A percentile compares a stretch with the other conserved stretches of the same genome.
phyloP scores from a whole-genome alignment of 2,113 vertebrate species.

The Otocyon megalotis region DNA sequence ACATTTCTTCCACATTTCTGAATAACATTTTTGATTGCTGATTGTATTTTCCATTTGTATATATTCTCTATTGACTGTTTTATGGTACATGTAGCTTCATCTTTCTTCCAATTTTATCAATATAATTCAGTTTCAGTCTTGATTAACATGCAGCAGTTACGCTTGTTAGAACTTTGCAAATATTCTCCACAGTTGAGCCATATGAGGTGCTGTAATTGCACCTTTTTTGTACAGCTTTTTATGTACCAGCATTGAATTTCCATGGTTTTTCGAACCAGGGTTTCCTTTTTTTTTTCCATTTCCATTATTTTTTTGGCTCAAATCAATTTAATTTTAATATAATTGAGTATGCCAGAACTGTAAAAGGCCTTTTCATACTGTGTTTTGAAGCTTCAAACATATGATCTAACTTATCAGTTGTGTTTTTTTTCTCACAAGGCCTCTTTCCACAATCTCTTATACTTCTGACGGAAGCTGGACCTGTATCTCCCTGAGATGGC shows the following conservation, averaged over 20 bases:
- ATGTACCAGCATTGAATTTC: background rate
- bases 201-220: background rate
- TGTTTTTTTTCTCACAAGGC: background rate
- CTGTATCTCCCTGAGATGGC: background rate
- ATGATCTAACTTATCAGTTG: background rate
- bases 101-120: background rate
- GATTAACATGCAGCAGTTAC: background rate
- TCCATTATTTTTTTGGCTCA: background rate
- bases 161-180: background rate
- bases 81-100: background rate
- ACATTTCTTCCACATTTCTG: background rate
- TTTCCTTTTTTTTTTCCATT: background rate
- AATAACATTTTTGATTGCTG: background rate
- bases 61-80: background rate
- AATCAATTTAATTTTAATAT: constrained; percentile 2
- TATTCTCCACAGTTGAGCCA: background rate
- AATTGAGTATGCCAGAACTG: background rate
- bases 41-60: background rate
- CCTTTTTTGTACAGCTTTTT: background rate
- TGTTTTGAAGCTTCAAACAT: background rate
- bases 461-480: background rate
- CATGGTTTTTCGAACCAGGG: background rate
- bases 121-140: background rate
- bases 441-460: background rate
- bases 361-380: background rate